Percentiles rank a stretch among this genome's conserved stretches.
These are phyloP conservation scores for Lates japonicus DNA, from an alignment of 2,797 vertebrate genomes.

Conservation along the genomic window DNA sequence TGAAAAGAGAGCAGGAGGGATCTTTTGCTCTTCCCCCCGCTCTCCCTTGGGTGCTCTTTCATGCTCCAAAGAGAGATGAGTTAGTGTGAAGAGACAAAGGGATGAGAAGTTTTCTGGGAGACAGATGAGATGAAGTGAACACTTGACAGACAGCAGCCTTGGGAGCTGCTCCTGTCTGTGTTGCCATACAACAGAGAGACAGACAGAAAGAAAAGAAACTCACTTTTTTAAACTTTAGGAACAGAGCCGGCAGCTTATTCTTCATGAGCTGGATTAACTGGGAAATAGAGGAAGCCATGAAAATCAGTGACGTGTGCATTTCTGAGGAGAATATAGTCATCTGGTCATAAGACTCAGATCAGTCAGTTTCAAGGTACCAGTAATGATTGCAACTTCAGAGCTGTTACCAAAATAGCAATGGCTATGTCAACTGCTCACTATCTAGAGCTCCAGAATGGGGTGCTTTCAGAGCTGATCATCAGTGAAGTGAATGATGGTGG, in stretches of 20 bases:
- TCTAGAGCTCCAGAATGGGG: conserved; percentile 2
- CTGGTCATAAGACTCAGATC: conserved; percentile 17
- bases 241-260: conserved; percentile 45
- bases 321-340: conserved; percentile 7
- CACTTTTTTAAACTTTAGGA: conserved; percentile 39
- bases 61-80: conserved; percentile 41
- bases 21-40: conserved; percentile 24
- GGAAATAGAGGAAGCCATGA: conserved; percentile 31
- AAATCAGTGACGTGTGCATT: conserved; percentile 36
- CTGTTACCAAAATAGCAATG: conserved; percentile 32
- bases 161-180: conserved; percentile 38
- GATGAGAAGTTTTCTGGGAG: conserved; percentile 54
- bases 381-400: neutral
- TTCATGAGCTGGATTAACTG: conserved; percentile 27
- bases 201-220: conserved; percentile 22
- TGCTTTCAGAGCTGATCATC: conserved; percentile 32
- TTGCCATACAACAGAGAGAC: conserved; percentile 30
- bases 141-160: conserved; percentile 65
- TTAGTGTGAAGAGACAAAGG: conserved; percentile 47
- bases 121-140: conserved; percentile 51
- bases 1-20: conserved; percentile 46
- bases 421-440: neutral
- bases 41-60: conserved; percentile 49
- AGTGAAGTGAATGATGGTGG: conserved; percentile 15
- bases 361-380: conserved; percentile 4